These are phyloP conservation scores for Monomorium pharaonis DNA, from an alignment of 1,140 invertebrate genomes.

Conservation along the genomic window DNA sequence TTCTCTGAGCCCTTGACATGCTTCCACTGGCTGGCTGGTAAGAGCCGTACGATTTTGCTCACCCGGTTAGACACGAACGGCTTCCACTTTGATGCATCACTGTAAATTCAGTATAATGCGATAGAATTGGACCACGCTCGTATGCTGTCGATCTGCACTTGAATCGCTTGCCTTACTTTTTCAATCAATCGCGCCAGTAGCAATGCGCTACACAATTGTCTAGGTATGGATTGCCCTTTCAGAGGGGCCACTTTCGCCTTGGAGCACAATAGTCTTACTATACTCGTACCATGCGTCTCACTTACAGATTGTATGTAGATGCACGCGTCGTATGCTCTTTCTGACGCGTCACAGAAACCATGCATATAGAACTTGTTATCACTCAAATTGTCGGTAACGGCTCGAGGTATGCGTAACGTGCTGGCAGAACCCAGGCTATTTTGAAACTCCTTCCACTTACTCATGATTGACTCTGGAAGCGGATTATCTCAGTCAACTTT, in stretches of 20 bases:
- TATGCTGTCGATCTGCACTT: background rate
- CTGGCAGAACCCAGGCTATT: background rate
- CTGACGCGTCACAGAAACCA: conserved; percentile 50
- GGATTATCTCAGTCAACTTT: conserved; percentile 69
- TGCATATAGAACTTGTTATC: too few relatives aligned
- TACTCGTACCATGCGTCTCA: too few relatives aligned
- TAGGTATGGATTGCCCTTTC: conserved; percentile 66
- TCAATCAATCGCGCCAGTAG: conserved; percentile 10
- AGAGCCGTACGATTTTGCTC: background rate
- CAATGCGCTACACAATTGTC: conserved; percentile 59
- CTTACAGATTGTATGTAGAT: conserved; percentile 27
- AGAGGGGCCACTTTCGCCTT: conserved; percentile 71
- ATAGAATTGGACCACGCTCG: conserved; percentile 61
- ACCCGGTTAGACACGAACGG: background rate
- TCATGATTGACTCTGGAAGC: conserved; percentile 35
- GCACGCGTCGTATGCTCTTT: conserved; percentile 35
- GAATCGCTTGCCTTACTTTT: background rate
- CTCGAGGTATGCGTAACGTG: background rate
- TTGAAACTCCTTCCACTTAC: background rate
- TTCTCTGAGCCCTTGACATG: conserved; percentile 61
- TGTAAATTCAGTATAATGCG: conserved; percentile 76
- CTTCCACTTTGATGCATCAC: background rate
- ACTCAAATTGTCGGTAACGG: background rate
- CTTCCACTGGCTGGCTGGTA: background rate
- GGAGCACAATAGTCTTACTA: conserved; percentile 24